phyloP scores from a whole-genome alignment of 2,113 vertebrate genomes.

The Lonchura striata region DNA sequence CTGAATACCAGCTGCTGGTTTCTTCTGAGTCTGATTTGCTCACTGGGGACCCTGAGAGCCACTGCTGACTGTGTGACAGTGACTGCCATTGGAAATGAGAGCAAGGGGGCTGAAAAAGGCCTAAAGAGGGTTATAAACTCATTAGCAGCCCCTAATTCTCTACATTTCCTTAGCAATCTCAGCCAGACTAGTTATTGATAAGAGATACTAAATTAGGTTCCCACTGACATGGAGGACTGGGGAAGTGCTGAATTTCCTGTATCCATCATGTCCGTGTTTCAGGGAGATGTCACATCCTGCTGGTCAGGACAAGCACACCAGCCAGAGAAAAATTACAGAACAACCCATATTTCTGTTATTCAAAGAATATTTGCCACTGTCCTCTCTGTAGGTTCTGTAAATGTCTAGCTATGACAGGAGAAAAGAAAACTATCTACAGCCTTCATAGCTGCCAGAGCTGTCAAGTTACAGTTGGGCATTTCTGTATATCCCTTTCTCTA shows the following conservation, averaged over 20 bases:
- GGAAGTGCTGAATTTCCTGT: not conserved
- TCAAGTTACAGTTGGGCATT: not conserved
- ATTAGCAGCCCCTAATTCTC: not conserved
- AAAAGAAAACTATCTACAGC: not conserved
- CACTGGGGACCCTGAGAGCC: not conserved
- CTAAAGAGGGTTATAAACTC: not conserved
- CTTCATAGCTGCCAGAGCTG: not conserved
- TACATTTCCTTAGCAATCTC: not conserved
- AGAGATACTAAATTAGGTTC: not conserved
- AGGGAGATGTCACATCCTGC: not conserved
- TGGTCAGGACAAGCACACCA: not conserved
- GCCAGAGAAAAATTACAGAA: not conserved
- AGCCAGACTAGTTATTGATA: not conserved
- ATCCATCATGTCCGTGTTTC: not conserved
- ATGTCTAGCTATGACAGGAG: not conserved
- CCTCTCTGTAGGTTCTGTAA: not conserved
- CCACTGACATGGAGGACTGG: not conserved
- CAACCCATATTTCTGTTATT: not conserved
- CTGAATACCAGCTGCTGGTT: not conserved
- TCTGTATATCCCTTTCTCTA: not conserved
- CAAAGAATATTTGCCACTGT: not conserved
- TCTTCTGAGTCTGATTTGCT: not conserved
- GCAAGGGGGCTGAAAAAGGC: not conserved
- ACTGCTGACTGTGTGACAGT: not conserved
- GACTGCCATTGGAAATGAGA: not conserved